Evolutionary conservation across 2,113 vertebrate species (phyloP), one percentile per base, ranked within the genome.

Genomic region (Tringa solitaria): DNA sequence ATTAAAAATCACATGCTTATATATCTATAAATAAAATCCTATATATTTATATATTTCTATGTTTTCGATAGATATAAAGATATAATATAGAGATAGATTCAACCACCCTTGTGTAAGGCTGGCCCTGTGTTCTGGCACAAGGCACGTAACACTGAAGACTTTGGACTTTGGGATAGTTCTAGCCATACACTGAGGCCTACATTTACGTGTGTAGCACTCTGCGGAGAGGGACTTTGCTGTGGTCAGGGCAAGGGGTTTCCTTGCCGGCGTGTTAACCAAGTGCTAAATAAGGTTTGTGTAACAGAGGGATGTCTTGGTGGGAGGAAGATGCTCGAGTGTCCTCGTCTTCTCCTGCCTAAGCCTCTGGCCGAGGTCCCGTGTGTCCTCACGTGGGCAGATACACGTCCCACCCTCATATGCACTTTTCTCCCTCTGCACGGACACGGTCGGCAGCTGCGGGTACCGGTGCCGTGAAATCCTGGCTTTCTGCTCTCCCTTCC

Each of bases 21-120:
- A 96, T 97, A 98, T 98, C 97, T 98, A 98, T 98, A 98, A 98
- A 98, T 97, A 97, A 98, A 98, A 98, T 97, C 96, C 95, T 98
- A 98, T 98, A 98, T 98, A 98, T 98, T 98, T 98, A 98, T 98
- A 98, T 98, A 98, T 98, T 98, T 98, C 97, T 98, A 98, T 98
- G 98, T 98, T 98, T 97, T 98, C 97, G 12, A 97, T 97, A 98
- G 98, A 98, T 98, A 97, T 97, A 98, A 98, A 98, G 93, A 98
- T 96, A 98, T 97, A 98, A 97, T 98, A 97, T 97, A 98, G 97
- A 97, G 96, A 96, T 96, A 98, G 96, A 96, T 93, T 96, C 95
- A 97, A 93, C 76, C 95, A 94, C 92, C 95, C 93, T 50, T 85
- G 70, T 96, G 96, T 93, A 96, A 92, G 96, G 84, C 96, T 94